phyloP scores from a whole-genome alignment of 2,113 vertebrate genomes.

The Herpetotheres cachinnans region DNA sequence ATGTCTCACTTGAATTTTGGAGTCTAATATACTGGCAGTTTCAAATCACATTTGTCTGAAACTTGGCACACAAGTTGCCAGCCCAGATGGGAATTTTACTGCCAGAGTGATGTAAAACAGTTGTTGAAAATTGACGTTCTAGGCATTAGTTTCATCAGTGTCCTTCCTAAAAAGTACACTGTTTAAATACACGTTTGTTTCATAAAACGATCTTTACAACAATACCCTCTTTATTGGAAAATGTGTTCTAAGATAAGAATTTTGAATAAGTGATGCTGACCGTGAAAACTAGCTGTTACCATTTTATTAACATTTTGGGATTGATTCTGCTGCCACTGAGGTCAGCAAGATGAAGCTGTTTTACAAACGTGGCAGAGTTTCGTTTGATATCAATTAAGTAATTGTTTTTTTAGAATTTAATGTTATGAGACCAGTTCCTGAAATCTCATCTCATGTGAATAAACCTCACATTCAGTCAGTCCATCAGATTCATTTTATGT shows the following conservation, averaged over 20 bases:
- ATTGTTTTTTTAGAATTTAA: not conserved
- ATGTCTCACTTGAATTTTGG: not conserved
- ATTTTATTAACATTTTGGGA: not conserved
- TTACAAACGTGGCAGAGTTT: constrained; percentile 10
- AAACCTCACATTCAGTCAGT: not conserved
- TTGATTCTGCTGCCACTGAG: not conserved
- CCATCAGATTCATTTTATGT: not conserved
- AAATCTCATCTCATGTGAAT: not conserved
- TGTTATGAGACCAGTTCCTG: not conserved
- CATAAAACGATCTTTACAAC: not conserved
- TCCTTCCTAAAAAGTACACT: not conserved
- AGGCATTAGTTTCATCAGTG: not conserved
- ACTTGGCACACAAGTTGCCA: constrained; percentile 23
- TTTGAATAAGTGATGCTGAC: not conserved
- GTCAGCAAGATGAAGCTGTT: not conserved
- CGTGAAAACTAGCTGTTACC: not conserved
- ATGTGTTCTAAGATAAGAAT: not conserved
- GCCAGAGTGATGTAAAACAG: not conserved
- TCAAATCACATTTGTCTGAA: constrained; percentile 32
- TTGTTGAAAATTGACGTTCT: constrained; percentile 18
- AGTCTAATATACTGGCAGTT: constrained; percentile 4
- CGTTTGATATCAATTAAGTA: constrained; percentile 1
- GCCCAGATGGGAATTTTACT: constrained; percentile 47
- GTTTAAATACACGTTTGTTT: not conserved
- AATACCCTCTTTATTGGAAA: not conserved